Evolutionary conservation across 2,888 invertebrate genomes (phyloP), one percentile per base, ranked within the genome.

Genomic region (Cheilosia pagana): DNA sequence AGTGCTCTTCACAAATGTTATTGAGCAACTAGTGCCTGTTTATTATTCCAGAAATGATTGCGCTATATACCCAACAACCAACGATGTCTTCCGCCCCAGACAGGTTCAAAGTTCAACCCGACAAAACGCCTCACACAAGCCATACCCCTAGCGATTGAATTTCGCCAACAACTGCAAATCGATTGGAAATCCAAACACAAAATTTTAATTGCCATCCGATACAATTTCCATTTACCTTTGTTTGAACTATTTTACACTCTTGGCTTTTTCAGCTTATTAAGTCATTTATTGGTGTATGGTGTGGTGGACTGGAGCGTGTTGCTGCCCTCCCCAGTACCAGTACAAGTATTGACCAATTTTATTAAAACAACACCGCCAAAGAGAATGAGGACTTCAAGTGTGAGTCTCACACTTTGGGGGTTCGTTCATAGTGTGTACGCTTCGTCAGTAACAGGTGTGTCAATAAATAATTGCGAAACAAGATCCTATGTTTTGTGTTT

Each of bases 401-500:
- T 12, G 31, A 55, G 63, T 48, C 31, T 62, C 53, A 74, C 55
- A 55, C 55, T 62, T 52, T 50, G 25, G 31, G 31, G 50, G 52
- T 41, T 41, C 19, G 25, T 3, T 35, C 12, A 12, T 4, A 12
- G 35, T 35, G 35, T 35, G 35, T 41, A n/a, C 39, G 50, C 8
- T 23, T 19, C 48, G 63, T 71, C 78, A 35, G 71, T 71, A 67
- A 81, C 85, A 85, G 85, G 85, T 85, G 85, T 85, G 85, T 85
- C 85, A 81, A 85, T 81, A 81, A 50, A 85, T 62, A 70, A 81
- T 85, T 85, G 50, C 85, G 81, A 76, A 85, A 85, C 67, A 48
- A 81, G 85, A 85, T 85, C 85, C 85, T 85, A 85, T 71, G 75
- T 81, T 75, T 50, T 48, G 21, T 59, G 62, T 83, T 59, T 62